A percentile compares a stretch with the other conserved stretches of the same genome.
Evolutionary conservation across 2,888 invertebrate genomes (phyloP).

Genomic region (Myathropa florea): DNA sequence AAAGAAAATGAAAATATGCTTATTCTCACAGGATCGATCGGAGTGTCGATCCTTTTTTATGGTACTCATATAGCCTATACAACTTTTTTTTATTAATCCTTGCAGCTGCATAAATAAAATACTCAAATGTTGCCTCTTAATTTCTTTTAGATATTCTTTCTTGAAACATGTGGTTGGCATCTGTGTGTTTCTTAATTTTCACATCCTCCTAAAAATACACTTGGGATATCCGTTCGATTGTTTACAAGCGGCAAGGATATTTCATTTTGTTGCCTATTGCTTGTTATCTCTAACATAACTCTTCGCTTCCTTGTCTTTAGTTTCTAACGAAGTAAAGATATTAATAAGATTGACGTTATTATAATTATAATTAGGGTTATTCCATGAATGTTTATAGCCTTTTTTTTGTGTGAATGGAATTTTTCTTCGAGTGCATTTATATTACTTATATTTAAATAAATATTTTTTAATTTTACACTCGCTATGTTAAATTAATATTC

Average conservation of each 20-base stretch:
- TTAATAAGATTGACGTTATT: neutral
- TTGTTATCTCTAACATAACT: slow-evolving; percentile 24
- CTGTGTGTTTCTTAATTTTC: too few relatives aligned
- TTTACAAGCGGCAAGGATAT: slow-evolving; percentile 1
- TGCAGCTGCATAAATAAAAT: too few relatives aligned
- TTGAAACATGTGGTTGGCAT: too few relatives aligned
- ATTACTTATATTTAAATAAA: slow-evolving; percentile 8
- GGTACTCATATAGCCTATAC: too few relatives aligned
- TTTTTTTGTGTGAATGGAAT: slow-evolving; percentile 1
- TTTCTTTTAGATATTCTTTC: too few relatives aligned
- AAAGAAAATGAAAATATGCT: too few relatives aligned
- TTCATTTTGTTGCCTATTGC: slow-evolving; percentile 1
- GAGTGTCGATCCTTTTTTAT: too few relatives aligned
- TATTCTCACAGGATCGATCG: too few relatives aligned
- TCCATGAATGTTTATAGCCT: neutral
- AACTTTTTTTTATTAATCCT: too few relatives aligned
- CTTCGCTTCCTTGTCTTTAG: slow-evolving; percentile 2
- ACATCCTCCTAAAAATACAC: too few relatives aligned
- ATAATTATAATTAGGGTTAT: neutral
- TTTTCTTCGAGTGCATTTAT: slow-evolving; percentile 6
- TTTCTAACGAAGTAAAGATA: slow-evolving; percentile 9
- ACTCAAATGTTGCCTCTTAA: too few relatives aligned
- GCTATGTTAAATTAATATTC: neutral
- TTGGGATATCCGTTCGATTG: too few relatives aligned
- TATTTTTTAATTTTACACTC: slow-evolving; percentile 8